Percentiles rank a stretch among this genome's conserved stretches.
Conservation (phyloP, 2,797 vertebrate genomes). For the Otolemur crassicaudatus region DNA sequence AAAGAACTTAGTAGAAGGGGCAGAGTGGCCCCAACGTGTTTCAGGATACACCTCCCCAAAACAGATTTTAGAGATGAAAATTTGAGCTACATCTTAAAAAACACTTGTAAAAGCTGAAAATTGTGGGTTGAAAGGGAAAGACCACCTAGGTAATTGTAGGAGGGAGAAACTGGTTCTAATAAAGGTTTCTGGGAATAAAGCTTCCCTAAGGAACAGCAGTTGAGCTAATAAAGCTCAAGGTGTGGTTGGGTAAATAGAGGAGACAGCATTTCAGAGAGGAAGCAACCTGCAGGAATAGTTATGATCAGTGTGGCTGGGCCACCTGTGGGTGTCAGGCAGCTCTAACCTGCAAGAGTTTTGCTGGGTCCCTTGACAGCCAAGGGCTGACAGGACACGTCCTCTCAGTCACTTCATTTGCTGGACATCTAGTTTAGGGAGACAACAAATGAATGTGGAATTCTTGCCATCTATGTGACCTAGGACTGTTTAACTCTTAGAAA, state of each 20-base stretch:
- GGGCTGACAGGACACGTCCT: background rate
- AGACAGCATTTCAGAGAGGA: background rate
- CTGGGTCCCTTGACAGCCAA: background rate
- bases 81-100: background rate
- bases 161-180: background rate
- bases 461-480: background rate
- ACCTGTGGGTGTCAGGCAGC: background rate
- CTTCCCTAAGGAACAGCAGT: background rate
- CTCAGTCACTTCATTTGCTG: background rate
- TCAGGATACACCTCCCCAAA: background rate
- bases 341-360: background rate
- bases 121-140: background rate
- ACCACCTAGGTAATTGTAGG: background rate
- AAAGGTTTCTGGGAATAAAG: background rate
- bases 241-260: background rate
- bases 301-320: too few relatives aligned
- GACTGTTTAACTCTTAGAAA: background rate
- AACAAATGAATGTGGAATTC: background rate
- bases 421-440: background rate
- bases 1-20: background rate
- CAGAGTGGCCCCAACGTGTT: background rate
- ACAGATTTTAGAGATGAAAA: constrained; percentile 31
- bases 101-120: background rate
- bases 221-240: background rate
- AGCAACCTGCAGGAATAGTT: background rate